A percentile compares a stretch with the other conserved stretches of the same genome.
phyloP scores from a whole-genome alignment of 2,113 vertebrate species.

The Cromileptes altivelis region DNA sequence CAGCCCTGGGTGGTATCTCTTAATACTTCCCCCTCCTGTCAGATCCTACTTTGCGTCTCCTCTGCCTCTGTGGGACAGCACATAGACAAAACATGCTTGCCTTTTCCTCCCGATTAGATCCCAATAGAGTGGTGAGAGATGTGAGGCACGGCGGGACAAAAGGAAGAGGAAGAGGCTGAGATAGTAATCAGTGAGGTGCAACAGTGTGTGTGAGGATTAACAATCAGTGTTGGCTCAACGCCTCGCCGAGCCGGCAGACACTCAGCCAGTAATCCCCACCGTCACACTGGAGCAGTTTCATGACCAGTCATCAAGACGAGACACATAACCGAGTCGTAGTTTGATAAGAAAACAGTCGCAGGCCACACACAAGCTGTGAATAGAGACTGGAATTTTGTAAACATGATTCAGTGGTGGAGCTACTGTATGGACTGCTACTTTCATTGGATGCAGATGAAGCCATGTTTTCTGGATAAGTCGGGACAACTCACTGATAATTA shows the following conservation, averaged over 20 bases:
- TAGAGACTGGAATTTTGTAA: neutral
- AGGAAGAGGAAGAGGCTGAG: conserved; percentile 75
- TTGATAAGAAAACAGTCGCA: neutral
- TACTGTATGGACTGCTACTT: neutral
- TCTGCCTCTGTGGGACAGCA: conserved; percentile 64
- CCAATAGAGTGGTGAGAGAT: conserved; percentile 72
- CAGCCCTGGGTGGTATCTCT: conserved; percentile 56
- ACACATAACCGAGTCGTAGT: neutral
- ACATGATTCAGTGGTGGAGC: neutral
- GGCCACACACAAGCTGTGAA: neutral
- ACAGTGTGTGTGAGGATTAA: conserved; percentile 71
- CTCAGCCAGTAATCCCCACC: conserved; percentile 11
- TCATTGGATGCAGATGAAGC: neutral
- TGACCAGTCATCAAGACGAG: conserved; percentile 1
- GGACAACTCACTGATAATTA: neutral
- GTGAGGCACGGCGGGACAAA: conserved; percentile 65
- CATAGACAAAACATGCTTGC: conserved; percentile 75
- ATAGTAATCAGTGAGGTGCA: conserved; percentile 79
- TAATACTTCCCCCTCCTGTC: conserved; percentile 56
- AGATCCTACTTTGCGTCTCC: conserved; percentile 40
- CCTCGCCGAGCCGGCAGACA: conserved; percentile 12
- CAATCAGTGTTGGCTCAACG: conserved; percentile 49
- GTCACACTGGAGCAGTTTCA: neutral
- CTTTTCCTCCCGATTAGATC: conserved; percentile 80
- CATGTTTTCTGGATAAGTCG: neutral